phyloP scores from a whole-genome alignment of 2,888 invertebrate genomes.

The Parochlus steinenii region DNA sequence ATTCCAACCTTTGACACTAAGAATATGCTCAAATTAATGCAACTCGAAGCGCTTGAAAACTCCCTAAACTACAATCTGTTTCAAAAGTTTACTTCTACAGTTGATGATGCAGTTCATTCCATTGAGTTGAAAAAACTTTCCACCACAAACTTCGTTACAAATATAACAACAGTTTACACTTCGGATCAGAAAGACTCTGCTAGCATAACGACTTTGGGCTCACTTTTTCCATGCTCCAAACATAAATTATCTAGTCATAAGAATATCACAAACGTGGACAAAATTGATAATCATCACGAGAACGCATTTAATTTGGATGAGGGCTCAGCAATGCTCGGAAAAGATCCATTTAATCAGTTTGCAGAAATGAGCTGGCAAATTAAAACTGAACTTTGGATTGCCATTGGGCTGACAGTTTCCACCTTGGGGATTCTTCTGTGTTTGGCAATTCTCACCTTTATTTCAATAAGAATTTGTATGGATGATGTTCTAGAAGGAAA shows the following conservation, averaged over 20 bases:
- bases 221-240: not conserved
- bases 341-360: not conserved
- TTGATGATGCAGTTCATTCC: constrained; percentile 17
- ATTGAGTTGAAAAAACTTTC: constrained; percentile 26
- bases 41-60: constrained; percentile 2
- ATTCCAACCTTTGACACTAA: constrained; percentile 1
- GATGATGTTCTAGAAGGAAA: constrained; percentile 51
- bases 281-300: not conserved
- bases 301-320: constrained; percentile 3
- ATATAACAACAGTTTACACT: constrained; percentile 28
- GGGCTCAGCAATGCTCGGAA: not conserved
- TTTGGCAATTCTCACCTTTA: constrained; percentile 44
- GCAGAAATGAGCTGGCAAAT: constrained; percentile 30
- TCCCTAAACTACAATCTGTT: constrained; percentile 12
- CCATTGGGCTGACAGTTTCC: constrained; percentile 46
- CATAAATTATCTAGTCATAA: constrained; percentile 2
- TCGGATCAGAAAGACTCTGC: constrained; percentile 20
- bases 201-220: constrained; percentile 19
- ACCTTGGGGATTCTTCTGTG: constrained; percentile 46
- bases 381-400: constrained; percentile 37
- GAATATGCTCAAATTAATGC: constrained; percentile 1
- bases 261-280: no score
- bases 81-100: constrained; percentile 1
- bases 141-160: constrained; percentile 26
- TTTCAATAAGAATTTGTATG: constrained; percentile 43